Base-by-base conservation (phyloP, 2,113 vertebrate genomes). In the Theristicus caerulescens region DNA sequence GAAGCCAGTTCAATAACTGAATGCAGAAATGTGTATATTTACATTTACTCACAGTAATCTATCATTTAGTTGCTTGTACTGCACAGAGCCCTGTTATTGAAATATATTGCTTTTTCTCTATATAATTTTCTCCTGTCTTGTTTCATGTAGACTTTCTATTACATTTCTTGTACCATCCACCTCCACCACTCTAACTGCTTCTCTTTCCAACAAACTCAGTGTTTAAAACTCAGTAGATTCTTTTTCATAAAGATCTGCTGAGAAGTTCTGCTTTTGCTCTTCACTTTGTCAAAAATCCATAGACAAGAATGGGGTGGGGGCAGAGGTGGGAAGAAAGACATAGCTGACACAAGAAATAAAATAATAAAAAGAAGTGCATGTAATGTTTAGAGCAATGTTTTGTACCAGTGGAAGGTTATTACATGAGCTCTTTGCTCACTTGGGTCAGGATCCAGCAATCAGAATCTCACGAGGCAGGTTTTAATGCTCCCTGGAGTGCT, bases 1-100 rank as follows among this genome's bases (percentile, higher is more conserved):
- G 34, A 96, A 87, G 46, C 64, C 74, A 81, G 90, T 81, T 94
- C 93, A 90, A 86, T 94, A 95, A 90, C 52, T 94, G 88, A 92
- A 89, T 86, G 47, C 32, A 93, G 67, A 92, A 96, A 92, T 79
- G 22, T 47, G 69, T 72, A 40, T 93, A 89, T 94, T 95, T 94
- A 94, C 82, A 80, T 92, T 88, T 83, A 92, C 66, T 80, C 71
- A 64, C 62, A 38, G 66, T 73, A 93, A 94, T 96, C 73, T 85
- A 86, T 94, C 80, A 86, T 92, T 97, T 94, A 93, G 49, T 7
- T 80, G 13, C 73, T 92, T 87, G 29, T 72, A 92, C 20, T 72
- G 55, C 62, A 93, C 34, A 94, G 36, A 91, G 8, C 9, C 32
- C 16, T 71, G 20, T 87, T 90, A 89, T 36, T 94, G 86, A 91